Evolutionary conservation across 2,888 invertebrate species (phyloP), one percentile per base, ranked within the genome.

Genomic region (Zelleria hepariella): DNA sequence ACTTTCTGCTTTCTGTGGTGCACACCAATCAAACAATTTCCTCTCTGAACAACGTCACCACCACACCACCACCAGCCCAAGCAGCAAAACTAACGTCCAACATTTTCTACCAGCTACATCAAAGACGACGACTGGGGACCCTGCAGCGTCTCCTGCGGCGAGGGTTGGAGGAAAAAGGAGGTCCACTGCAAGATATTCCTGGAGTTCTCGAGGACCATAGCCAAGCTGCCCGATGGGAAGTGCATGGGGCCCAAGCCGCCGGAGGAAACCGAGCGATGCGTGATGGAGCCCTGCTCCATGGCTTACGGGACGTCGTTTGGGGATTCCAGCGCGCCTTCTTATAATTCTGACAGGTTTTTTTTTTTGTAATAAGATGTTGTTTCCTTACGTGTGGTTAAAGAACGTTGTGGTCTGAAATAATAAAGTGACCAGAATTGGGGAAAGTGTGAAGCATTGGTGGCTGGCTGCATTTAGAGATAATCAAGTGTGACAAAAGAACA

Each of bases 101-200:
- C 23, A 7, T n/a, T 25, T 26, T 53, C 53, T 24, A 23, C 32
- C 49, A 98, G 98, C 76, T 98, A 95, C 88, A 94, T 97, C 72
- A 94, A 96, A 63, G 97, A 97, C 62, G 84, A 82, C 8, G 95
- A 95, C 59, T 98, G 98, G 98, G 93, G 96, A 1, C 92, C 95
- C 0, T 99, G 98, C 87, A 96, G 96, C 69, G 95, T 94, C 0
- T 94, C 95, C 0, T 98, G 98, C 75, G 98, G 98, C 0, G 95
- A 95, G 76, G 98, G 98, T 0, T 90, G 94, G 67, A 90, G 94
- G n/a, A 93, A 93, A 64, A 92, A 98, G 32, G 92, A 94, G 68
- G 97, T 97, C n/a, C 93, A 95, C 68, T 99, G 99, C 87, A 96
- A 96, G 89, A 97, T 98, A 70, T 97, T 95, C 82, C 88, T 98